Evolutionary conservation across 2,888 invertebrate genomes (phyloP).

Genomic region (Carpatolechia fugitivella): DNA sequence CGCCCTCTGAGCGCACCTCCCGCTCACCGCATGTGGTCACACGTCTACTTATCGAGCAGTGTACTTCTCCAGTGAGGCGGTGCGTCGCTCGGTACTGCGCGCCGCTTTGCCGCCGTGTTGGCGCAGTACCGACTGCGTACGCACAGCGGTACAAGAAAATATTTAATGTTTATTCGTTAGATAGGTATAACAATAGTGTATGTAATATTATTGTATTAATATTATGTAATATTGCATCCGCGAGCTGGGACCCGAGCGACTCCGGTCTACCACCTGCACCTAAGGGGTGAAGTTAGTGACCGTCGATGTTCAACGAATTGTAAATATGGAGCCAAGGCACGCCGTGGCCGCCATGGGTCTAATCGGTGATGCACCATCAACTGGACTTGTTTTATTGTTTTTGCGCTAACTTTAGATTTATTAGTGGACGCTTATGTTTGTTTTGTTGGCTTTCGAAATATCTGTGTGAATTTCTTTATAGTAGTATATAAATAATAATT

Average conservation of each 20-base stretch:
- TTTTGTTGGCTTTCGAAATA: conserved; percentile 76
- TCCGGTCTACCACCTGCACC: too few relatives aligned
- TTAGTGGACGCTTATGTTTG: conserved; percentile 72
- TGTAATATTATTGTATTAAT: too few relatives aligned
- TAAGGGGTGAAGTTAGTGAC: too few relatives aligned
- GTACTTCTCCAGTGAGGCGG: too few relatives aligned
- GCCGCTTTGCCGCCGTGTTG: too few relatives aligned
- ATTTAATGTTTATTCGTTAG: conserved; percentile 53
- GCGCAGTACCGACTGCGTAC: conserved; percentile 25
- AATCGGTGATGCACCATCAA: conserved; percentile 35
- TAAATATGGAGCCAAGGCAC: conserved; percentile 44
- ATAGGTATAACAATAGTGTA: conserved; percentile 48
- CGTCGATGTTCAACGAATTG: conserved; percentile 41
- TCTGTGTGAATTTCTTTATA: conserved; percentile 72
- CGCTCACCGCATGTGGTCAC: too few relatives aligned
- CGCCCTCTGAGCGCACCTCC: conserved; percentile 10
- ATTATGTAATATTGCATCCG: too few relatives aligned
- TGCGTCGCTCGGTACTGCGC: too few relatives aligned
- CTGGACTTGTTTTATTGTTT: conserved; percentile 55
- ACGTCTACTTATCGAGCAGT: too few relatives aligned
- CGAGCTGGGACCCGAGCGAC: conserved; percentile 16
- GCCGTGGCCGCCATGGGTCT: conserved; percentile 30
- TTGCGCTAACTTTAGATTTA: conserved; percentile 57
- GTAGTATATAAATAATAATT: conserved; percentile 63
- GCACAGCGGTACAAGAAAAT: conserved; percentile 42